phyloP scores from a whole-genome alignment of 2,113 vertebrate species.

The Tiliqua scincoides region DNA sequence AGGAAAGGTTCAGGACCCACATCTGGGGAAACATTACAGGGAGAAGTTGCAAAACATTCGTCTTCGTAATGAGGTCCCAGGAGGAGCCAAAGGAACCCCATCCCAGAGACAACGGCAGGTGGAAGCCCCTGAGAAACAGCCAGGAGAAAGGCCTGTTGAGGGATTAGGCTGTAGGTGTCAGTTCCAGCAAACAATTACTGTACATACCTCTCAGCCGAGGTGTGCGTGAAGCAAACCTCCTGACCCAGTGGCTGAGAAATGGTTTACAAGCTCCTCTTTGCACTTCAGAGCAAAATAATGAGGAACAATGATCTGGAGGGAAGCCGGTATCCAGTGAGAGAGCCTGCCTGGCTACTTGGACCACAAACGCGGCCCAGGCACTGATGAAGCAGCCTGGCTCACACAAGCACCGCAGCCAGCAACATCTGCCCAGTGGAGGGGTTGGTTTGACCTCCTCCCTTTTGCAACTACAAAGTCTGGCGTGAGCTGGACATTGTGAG shows the following conservation, averaged over 20 bases:
- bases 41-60: background rate
- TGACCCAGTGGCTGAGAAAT: too few species aligned
- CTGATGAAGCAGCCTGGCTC: too few species aligned
- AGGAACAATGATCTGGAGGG: background rate
- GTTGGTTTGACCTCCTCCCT: background rate
- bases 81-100: background rate
- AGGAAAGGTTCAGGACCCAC: too few species aligned
- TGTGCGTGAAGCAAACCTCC: background rate
- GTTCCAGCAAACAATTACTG: background rate
- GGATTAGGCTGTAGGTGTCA: background rate
- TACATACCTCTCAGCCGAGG: background rate
- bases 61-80: slow-evolving; percentile 8
- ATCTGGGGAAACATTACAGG: slow-evolving; percentile 3
- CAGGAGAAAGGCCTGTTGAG: background rate
- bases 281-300: background rate
- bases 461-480: background rate
- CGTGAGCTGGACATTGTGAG: background rate
- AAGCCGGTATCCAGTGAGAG: background rate
- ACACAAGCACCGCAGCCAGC: background rate
- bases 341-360: background rate
- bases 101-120: background rate
- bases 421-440: background rate
- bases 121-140: background rate
- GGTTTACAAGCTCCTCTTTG: background rate
- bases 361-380: too few species aligned